phyloP scores from a whole-genome alignment of 37 sponge, comb jelly and placozoan genomes.

The Spongilla lacustris region DNA sequence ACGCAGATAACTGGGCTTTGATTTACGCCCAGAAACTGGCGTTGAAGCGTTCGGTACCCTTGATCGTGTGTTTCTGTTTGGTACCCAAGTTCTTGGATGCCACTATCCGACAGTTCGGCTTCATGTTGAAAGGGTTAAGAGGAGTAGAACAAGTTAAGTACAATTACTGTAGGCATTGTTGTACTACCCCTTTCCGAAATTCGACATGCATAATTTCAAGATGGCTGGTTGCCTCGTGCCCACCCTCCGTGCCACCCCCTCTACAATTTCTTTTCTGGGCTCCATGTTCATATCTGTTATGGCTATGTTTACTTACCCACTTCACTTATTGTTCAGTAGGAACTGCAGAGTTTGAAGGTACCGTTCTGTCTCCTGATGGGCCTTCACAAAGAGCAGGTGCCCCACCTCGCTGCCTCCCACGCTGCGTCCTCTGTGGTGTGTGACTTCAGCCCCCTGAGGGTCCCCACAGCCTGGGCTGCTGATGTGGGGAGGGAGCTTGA shows the following conservation, averaged over 20 bases:
- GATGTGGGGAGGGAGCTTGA: constrained; percentile 25
- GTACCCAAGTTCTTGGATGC: constrained; percentile 33
- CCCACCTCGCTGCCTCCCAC: neutral
- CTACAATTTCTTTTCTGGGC: no score
- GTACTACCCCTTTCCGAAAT: neutral
- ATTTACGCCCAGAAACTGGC: constrained; percentile 32
- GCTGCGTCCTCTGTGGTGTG: constrained; percentile 18
- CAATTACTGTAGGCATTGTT: neutral
- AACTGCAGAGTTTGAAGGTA: neutral
- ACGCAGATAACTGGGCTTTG: constrained; percentile 37
- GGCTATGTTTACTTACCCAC: no score
- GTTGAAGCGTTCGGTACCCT: neutral
- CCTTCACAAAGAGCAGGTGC: neutral
- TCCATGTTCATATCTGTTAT: no score
- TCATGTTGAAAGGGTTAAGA: constrained; percentile 19
- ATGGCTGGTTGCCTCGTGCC: neutral
- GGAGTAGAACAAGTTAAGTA: constrained; percentile 12
- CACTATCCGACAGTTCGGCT: constrained; percentile 22
- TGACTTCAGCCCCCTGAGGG: constrained; percentile 24
- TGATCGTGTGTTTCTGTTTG: constrained; percentile 35
- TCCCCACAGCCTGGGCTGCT: neutral
- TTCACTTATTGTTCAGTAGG: neutral
- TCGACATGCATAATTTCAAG: neutral
- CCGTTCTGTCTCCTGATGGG: constrained; percentile 23
- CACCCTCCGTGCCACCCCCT: no score